Conservation (phyloP, 2,113 vertebrate genomes). For the Macquaria ambigua region DNA sequence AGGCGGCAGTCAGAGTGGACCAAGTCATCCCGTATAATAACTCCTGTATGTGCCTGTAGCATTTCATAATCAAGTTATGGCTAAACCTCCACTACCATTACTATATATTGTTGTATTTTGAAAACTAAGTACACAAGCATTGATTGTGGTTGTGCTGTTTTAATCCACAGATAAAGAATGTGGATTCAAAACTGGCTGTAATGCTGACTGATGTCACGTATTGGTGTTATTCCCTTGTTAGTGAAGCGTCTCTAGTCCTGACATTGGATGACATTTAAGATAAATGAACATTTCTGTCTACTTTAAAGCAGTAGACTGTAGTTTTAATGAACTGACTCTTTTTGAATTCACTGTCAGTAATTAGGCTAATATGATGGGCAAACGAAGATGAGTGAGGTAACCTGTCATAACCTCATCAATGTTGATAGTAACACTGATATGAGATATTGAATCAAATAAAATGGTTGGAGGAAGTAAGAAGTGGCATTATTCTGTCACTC, state of each 20-base stretch:
- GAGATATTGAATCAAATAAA: background rate
- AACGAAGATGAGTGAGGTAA: background rate
- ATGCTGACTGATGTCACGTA: too few relatives aligned
- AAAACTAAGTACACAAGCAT: background rate
- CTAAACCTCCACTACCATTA: background rate
- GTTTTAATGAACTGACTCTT: background rate
- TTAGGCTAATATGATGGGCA: background rate
- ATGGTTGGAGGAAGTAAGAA: background rate
- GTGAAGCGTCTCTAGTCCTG: too few relatives aligned
- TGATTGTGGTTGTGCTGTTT: background rate
- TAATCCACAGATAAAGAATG: background rate
- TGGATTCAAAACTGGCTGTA: background rate
- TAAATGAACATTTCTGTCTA: background rate
- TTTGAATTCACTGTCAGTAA: background rate
- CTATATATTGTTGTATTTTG: background rate
- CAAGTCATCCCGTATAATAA: background rate
- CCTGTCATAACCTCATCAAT: background rate
- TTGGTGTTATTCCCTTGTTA: background rate
- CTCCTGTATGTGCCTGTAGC: background rate
- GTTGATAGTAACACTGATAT: background rate
- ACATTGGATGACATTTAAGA: background rate
- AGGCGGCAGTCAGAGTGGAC: background rate
- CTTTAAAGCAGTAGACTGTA: background rate
- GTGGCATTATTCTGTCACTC: background rate
- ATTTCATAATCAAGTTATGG: background rate